Percentiles rank a stretch among this genome's conserved stretches.
These are phyloP conservation scores for Caiman crocodilus DNA, from an alignment of 2,797 vertebrate genomes.

Conservation along the genomic window DNA sequence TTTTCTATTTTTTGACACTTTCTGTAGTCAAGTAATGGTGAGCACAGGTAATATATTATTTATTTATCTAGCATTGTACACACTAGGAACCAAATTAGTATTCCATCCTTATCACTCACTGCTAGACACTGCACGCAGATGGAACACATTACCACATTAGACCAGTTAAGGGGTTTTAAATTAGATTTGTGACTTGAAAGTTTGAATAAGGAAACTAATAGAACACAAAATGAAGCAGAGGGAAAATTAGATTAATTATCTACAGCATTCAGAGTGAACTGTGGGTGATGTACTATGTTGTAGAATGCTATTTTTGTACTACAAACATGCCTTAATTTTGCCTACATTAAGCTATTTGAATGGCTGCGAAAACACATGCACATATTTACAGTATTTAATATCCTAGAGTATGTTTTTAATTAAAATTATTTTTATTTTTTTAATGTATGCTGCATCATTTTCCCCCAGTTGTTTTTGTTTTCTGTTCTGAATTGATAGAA, in stretches of 20 bases:
- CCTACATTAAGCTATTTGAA: constrained; percentile 19
- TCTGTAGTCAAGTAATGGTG: constrained; percentile 63
- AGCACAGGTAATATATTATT: constrained; percentile 76
- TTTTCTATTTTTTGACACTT: constrained; percentile 54
- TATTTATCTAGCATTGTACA: constrained; percentile 74
- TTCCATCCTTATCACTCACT: constrained; percentile 72
- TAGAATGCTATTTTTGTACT: constrained; percentile 64
- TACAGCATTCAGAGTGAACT: constrained; percentile 73
- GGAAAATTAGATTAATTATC: constrained; percentile 84
- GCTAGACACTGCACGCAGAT: constrained; percentile 73
- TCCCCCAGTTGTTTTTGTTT: not conserved
- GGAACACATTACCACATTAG: constrained; percentile 80
- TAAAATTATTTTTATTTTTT: constrained; percentile 33
- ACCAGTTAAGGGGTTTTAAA: constrained; percentile 83
- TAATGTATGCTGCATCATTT: not conserved
- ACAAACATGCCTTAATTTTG: constrained; percentile 54
- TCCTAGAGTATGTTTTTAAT: constrained; percentile 10
- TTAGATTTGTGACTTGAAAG: constrained; percentile 86
- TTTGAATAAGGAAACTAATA: constrained; percentile 86
- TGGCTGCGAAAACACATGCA: constrained; percentile 40
- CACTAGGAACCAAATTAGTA: constrained; percentile 76
- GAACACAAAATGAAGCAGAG: constrained; percentile 82
- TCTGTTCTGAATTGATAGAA: not conserved
- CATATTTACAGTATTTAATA: constrained; percentile 61
- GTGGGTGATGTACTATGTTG: constrained; percentile 63